Evolutionary conservation across 1,140 invertebrate species (phyloP), one percentile per base, ranked within the genome.

Genomic region (Bombus sylvicola): DNA sequence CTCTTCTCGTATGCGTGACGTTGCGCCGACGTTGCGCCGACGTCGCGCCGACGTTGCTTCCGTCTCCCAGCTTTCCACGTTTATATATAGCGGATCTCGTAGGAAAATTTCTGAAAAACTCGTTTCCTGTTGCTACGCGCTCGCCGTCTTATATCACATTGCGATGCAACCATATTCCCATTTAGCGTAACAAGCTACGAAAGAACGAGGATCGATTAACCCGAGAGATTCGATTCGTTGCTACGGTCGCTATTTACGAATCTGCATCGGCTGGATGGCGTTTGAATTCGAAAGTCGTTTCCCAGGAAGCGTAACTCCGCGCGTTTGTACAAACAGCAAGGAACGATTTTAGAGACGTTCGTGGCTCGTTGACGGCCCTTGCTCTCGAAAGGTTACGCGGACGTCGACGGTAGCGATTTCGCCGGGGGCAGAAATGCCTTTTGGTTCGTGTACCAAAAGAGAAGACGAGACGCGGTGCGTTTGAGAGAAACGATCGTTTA

Each of bases 401-500:
- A 57, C 22, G 34, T n/a, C 0, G 12, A 8, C 8, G 71, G 71
- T 78, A 43, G 31, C 62, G 10, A 18, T 31, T 9, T 47, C 15
- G 41, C 10, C 72, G 18, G 25, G 62, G 66, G 53, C 79, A 71
- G 22, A 31, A 25, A n/a, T 15, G 68, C 47, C 43, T 31, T 79
- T 85, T 39, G 22, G 28, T 34, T 37, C 6, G 25, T 31, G 47
- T 18, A 10, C 9, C 15, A 41, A 13, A 47, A 12, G 47, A 31
- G 22, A 28, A n/a, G 62, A 39, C 22, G 37, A 31, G 6, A 39
- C 34, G 37, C 73, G 53, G 64, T 71, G 66, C 68, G 68, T 87
- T 89, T 59, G 62, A 91, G 75, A 88, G 88, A 90, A 87, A 78
- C 81, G 82, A 72, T 86, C 87, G 81, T 74, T 75, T 28, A 74